Evolutionary conservation across 2,888 invertebrate species (phyloP), one percentile per base, ranked within the genome.

Genomic region (Coenonympha arcania): DNA sequence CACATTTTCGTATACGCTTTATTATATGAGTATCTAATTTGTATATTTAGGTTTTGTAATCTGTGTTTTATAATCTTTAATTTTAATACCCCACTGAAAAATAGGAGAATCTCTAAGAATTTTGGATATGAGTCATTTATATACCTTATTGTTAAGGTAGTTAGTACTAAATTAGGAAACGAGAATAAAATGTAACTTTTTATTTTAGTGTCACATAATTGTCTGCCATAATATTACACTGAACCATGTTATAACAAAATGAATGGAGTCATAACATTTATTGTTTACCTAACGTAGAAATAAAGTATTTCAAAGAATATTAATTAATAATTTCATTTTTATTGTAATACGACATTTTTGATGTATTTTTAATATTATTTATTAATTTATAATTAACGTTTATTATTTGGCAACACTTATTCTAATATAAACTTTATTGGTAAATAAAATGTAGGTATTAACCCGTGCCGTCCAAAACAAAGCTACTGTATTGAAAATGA

Each of bases 231-330:
- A 34, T 34, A n/a, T 31, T 20, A 19, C 20, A 42, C 19, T 24
- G 39, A 39, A 39, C 11, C 19, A 20, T 31, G 19, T 42, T 20
- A 30, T 5, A 42, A 13, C 3, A 24, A 15, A 24, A 42, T 20
- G 9, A 30, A 31, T 31, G 13, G 19, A 30, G 30, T 31, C 43
- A 48, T 52, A 43, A 52, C 47, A 47, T 37, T 43, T 52, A 48
- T 42, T 51, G 36, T 42, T 49, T 37, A 43, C 40, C 40, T 33
- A 33, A 44, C 11, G 28, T 48, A 52, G 34, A 26, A 19, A 18
- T 37, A n/a, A n/a, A n/a, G 37, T 28, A 44, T 45, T 19, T 26
- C 48, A 31, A 42, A 42, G 42, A 30, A 20, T 42, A 31, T 42
- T 42, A 13, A 20, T 8, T 13, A 39, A 22, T 24, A 6, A 39